Conservation (phyloP, 2,797 vertebrate genomes). For the Synaphobranchus kaupii region DNA sequence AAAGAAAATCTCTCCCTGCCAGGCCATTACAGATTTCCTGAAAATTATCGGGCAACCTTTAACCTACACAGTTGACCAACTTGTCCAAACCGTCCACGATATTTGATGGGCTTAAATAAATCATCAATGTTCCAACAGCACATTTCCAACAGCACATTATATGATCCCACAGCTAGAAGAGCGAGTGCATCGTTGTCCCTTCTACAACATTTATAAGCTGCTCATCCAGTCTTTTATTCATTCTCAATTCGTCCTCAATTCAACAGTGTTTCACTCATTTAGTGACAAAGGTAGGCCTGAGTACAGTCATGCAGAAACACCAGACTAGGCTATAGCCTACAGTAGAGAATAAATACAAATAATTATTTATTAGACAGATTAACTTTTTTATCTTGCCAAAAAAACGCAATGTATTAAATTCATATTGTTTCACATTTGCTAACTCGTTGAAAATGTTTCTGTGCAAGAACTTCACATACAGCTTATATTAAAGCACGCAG, state of each 20-base stretch:
- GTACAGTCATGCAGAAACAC: background rate
- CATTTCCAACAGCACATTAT: background rate
- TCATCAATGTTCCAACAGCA: background rate
- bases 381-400: background rate
- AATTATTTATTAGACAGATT: background rate
- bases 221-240: background rate
- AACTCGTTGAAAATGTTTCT: too few species aligned
- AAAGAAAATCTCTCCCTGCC: background rate
- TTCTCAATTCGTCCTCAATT: too few species aligned
- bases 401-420: background rate
- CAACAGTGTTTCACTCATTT: background rate
- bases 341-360: background rate
- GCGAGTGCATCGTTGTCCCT: background rate
- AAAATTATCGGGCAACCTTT: background rate
- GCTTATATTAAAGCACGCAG: background rate
- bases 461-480: background rate
- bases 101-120: background rate
- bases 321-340: background rate
- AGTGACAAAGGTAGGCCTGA: background rate
- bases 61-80: background rate
- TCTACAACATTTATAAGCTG: background rate
- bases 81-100: background rate
- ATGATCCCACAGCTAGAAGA: background rate
- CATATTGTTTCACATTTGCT: background rate
- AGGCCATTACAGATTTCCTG: background rate